Conservation (phyloP, 2,113 vertebrate species). For the Ophthalmolycus amberensis region DNA sequence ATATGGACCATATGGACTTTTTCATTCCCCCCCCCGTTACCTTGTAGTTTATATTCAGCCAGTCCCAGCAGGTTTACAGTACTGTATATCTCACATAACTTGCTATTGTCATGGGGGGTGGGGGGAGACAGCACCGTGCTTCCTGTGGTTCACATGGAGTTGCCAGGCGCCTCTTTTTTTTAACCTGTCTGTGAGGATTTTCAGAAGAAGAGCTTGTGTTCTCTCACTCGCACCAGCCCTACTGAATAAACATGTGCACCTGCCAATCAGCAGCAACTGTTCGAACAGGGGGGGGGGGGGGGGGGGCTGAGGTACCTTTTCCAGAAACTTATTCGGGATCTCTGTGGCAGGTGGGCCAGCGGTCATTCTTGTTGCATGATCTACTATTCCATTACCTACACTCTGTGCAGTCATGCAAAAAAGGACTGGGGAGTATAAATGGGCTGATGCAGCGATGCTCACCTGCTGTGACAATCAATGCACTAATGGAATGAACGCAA, state of each 20-base stretch:
- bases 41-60: conserved; percentile 33
- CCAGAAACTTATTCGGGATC: background rate
- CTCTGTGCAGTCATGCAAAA: conserved; percentile 8
- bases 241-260: conserved; percentile 6
- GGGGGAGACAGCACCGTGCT: conserved; percentile 18
- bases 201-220: conserved; percentile 47
- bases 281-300: background rate
- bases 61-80: conserved; percentile 21
- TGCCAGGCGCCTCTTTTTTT: conserved; percentile 42
- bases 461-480: conserved; percentile 41
- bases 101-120: conserved; percentile 39
- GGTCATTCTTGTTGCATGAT: conserved; percentile 18
- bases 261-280: conserved; percentile 25
- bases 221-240: conserved; percentile 27
- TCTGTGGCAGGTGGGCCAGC: background rate
- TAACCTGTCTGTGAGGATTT: conserved; percentile 51
- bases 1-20: background rate
- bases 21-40: background rate
- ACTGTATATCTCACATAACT: conserved; percentile 27
- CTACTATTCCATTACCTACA: conserved; percentile 30
- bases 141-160: conserved; percentile 15
- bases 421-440: conserved; percentile 23
- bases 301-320: conserved; percentile 5
- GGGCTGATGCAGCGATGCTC: conserved; percentile 16
- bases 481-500: conserved; percentile 37